Percentiles rank a stretch among this genome's conserved stretches.
Evolutionary conservation across 37 sponge, comb jelly and placozoan genomes (phyloP).

Genomic region (Halisarca cf. caerulea): DNA sequence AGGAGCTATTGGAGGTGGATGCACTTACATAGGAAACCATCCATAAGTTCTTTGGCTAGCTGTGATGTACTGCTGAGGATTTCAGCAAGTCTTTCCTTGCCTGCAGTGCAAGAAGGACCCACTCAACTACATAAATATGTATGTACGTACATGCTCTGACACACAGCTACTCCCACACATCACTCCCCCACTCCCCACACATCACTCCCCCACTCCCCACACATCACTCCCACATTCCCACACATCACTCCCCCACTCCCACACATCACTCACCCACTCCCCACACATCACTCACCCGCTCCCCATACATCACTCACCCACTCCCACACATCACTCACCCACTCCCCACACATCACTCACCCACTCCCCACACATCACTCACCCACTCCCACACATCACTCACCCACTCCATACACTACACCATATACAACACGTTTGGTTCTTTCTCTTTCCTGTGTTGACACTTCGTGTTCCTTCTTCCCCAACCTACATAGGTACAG

Average conservation of each 20-base stretch:
- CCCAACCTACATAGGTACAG: constrained; percentile 46
- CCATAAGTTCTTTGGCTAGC: constrained; percentile 61
- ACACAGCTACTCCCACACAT: no score
- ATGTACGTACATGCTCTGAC: not conserved
- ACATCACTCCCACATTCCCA: no score
- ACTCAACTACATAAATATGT: not conserved
- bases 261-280: no score
- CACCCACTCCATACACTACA: constrained; percentile 85
- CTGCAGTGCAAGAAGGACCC: not conserved
- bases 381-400: no score
- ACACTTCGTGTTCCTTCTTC: constrained; percentile 32
- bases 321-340: no score
- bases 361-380: no score
- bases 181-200: no score
- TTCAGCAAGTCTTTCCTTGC: constrained; percentile 74
- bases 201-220: no score
- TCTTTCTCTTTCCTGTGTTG: constrained; percentile 63
- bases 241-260: no score
- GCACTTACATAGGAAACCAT: constrained; percentile 64
- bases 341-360: no score
- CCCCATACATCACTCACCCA: no score
- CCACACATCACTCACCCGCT: no score
- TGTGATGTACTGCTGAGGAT: constrained; percentile 43
- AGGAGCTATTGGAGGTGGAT: not conserved
- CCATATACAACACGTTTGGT: constrained; percentile 86